Base-by-base conservation (phyloP, 2,113 vertebrate genomes). In the Eulemur macaco region DNA sequence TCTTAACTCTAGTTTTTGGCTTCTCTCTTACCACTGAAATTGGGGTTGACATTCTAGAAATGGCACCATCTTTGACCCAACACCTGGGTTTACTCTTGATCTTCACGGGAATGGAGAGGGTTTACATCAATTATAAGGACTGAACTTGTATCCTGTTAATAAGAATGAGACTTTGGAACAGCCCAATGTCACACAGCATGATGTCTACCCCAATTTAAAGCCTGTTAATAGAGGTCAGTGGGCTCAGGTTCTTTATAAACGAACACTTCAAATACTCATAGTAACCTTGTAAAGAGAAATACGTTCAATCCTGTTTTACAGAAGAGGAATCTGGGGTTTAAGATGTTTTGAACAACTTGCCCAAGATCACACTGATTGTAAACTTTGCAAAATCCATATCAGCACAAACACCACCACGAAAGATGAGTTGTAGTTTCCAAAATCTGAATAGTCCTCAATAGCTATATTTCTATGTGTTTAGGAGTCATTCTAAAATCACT, bases 31-130 rank as follows among this genome's bases (percentile, higher is more conserved):
- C 1, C 17, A 14, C 2, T 73, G 42, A 88, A 47, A 2, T 6
- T 54, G 27, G 3, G 13, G 1, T 37, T 91, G 71, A 82, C 78
- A 86, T 34, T 42, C 10, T 58, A 60, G 11, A 58, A 50, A 1
- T 42, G 18, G 27, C 18, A 64, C 18, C 14, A 39, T 69, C 69
- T 74, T 23, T 27, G 14, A 13, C 29, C 5, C 6, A 88, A 5
- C 64, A 12, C 1, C 54, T 81, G 37, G 2, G 1, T 68, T 69
- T 54, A 42, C 34, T 52, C 37, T 18, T 34, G 47, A 60, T 6
- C 39, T 15, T 77, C 21, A 63, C 2, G 5, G 14, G 11, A 10
- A 63, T 8, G 18, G 5, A 1, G 21, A 83, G 12, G 4, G 0
- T 14, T 83, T 29, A 29, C 1, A 37, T 63, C 27, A 37, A 37